Conservation (phyloP, 2,797 vertebrate species). For the Phataginus tricuspis region DNA sequence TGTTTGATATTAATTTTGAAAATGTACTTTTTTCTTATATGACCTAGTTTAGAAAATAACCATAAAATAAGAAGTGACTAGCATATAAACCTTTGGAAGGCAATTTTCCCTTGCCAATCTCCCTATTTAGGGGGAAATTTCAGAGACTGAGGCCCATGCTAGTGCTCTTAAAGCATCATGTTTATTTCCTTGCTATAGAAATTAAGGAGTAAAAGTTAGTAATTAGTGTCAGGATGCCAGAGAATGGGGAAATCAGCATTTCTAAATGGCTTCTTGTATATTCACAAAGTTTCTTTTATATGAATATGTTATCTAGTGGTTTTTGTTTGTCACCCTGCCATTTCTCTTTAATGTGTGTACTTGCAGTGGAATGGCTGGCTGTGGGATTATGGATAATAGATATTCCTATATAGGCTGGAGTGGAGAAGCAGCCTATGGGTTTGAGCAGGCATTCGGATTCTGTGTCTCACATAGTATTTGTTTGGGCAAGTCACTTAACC, state of each 20-base stretch:
- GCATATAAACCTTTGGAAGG: background rate
- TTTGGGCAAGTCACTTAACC: background rate
- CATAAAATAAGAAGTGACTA: background rate
- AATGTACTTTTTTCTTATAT: background rate
- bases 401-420: background rate
- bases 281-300: background rate
- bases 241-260: background rate
- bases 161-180: background rate
- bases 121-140: background rate
- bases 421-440: background rate
- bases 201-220: background rate
- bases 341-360: background rate
- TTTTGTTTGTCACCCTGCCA: background rate
- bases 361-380: background rate
- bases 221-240: background rate
- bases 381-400: background rate
- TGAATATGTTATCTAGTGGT: background rate
- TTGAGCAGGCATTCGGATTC: background rate
- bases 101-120: background rate
- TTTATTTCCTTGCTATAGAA: background rate
- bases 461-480: background rate
- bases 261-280: background rate
- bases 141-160: background rate
- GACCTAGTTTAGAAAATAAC: conserved; percentile 38
- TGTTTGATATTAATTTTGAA: background rate